Evolutionary conservation across 2,113 vertebrate genomes (phyloP), one percentile per base, ranked within the genome.

Genomic region (Tenrec ecaudatus): DNA sequence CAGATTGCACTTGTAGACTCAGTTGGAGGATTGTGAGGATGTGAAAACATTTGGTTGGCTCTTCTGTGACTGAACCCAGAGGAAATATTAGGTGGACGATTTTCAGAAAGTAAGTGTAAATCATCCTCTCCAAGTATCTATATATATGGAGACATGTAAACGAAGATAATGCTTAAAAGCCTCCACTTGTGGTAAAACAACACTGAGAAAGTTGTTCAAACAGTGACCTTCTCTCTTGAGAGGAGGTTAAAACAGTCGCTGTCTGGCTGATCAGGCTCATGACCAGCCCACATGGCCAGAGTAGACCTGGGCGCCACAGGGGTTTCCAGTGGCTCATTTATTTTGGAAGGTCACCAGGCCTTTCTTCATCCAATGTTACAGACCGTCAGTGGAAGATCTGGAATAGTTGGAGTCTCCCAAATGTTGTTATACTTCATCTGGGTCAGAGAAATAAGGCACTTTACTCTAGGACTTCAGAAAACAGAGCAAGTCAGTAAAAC

Each of bases 61-160:
- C 36, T 88, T 88, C 75, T 93, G 75, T 82, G 82, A 95, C 87
- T 93, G 92, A 90, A 93, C 69, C 38, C 86, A 90, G 94, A 87
- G 81, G 79, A 92, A 80, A 66, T 87, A 80, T 5, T 76, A 36
- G 69, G 68, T 23, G 47, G 43, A 77, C 69, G 8, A 36, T 69
- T 38, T 88, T 94, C 36, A 71, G 79, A 84, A 88, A 78, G 36
- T 64, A 89, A 85, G 36, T 73, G 29, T 92, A 92, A 94, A 71
- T 89, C 71, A 25, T 79, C 69, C 25, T 88, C 15, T 73, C 82
- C 85, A 53, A 73, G 94, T 10, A 94, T n/a, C n/a, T n/a, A n/a
- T n/a, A n/a, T n/a, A n/a, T n/a, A n/a, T n/a, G n/a, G n/a, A 80
- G 12, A 82, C 88, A 88, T 87, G 25, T 81, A 53, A 96, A 58